A percentile compares a stretch with the other conserved stretches of the same genome.
Evolutionary conservation across 2,797 vertebrate species (phyloP).

Genomic region (Helicolenus hilgendorfi): DNA sequence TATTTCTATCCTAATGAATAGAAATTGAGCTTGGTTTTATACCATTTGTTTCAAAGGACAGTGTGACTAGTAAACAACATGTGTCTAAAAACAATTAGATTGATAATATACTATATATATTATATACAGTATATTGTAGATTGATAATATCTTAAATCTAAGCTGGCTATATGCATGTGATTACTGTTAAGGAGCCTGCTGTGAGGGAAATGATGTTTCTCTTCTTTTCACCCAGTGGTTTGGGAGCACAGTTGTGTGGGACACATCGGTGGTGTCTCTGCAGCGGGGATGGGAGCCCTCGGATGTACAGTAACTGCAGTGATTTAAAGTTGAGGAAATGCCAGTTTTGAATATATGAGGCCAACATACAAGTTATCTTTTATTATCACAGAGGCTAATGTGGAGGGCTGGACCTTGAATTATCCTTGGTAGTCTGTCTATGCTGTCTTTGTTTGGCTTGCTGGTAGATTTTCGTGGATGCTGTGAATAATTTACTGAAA

Average conservation of each 20-base stretch:
- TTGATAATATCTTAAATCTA: background rate
- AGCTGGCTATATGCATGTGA: background rate
- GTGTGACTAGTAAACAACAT: slow-evolving; percentile 5
- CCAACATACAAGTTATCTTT: background rate
- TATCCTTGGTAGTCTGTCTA: background rate
- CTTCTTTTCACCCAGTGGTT: slow-evolving; percentile 9
- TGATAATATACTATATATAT: too few relatives aligned
- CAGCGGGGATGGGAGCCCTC: background rate
- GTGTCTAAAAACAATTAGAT: background rate
- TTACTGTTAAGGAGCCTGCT: background rate
- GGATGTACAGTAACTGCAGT: background rate
- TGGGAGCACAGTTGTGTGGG: background rate
- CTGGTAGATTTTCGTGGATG: slow-evolving; percentile 16
- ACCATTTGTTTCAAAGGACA: background rate
- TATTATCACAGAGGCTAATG: slow-evolving; percentile 6
- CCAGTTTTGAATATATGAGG: slow-evolving; percentile 7
- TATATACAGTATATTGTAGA: background rate
- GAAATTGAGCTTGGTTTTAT: slow-evolving; percentile 25
- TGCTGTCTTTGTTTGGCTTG: slow-evolving; percentile 26
- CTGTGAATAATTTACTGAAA: slow-evolving; percentile 49
- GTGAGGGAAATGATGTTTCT: slow-evolving; percentile 1
- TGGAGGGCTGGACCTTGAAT: background rate
- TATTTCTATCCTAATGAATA: slow-evolving; percentile 53
- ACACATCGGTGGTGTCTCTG: background rate
- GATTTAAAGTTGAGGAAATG: slow-evolving; percentile 2